Base-by-base conservation (phyloP, 2,113 vertebrate genomes). In the Mohoua ochrocephala region DNA sequence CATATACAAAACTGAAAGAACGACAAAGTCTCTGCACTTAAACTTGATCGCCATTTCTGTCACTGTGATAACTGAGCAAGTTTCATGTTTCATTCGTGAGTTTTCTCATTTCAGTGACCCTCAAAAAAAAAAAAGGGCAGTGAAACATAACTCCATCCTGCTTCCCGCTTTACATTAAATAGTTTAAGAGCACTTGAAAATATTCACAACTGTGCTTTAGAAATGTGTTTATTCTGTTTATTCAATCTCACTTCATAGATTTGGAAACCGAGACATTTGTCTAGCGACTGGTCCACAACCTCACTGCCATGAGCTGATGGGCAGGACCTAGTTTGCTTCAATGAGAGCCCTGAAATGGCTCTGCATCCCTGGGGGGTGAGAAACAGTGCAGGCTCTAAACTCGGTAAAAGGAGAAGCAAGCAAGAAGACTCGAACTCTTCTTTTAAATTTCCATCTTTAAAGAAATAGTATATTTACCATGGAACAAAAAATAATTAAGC, bases 131-230 rank as follows among this genome's bases (percentile, higher is more conserved):
- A 71, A 47, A 37, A 63, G 13, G 6, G 7, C 35, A 71, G 15
- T 4, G 28, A 85, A 88, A 56, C 4, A 2, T 39, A 87, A 64
- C 31, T 85, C 31, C 45, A 79, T 33, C 41, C 37, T 73, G 26
- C 28, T 85, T 71, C 57, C 56, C 21, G 44, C 47, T 87, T 71
- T 22, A n/a, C 15, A n/a, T 70, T 50, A 71, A 78, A 50, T 67
- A n/a, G 87, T 56, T 82, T 49, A 75, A 68, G 4, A 91, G 37
- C 41, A 75, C 27, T 64, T 63, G 11, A 79, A 95, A 87, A 89
- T 30, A 85, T 33, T 82, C 16, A 49, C 8, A 44, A 68, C 7
- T 47, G 11, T 45, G 52, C 44, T 56, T 87, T 37, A 71, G 39
- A 64, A 87, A 94, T 27, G n/a, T 42, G 22, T 71, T 84, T 81